phyloP scores from a whole-genome alignment of 92 coral and sea anemone genomes.

The Meandrina meandrites region DNA sequence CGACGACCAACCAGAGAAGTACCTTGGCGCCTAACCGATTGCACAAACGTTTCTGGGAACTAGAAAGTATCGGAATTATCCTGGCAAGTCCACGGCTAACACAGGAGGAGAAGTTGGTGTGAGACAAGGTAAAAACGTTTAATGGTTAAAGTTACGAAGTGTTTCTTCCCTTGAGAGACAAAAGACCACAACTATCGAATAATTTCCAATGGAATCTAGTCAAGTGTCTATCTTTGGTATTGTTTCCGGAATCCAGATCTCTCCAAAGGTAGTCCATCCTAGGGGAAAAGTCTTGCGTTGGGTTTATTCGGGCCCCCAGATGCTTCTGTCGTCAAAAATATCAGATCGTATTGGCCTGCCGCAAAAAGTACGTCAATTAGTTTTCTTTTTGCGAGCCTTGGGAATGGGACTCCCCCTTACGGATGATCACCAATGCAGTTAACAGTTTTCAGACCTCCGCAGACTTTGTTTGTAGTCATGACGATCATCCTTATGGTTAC shows the following conservation, averaged over 20 bases:
- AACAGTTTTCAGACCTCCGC: too few relatives aligned
- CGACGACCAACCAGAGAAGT: too few relatives aligned
- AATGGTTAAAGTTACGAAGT: too few relatives aligned
- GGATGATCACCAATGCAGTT: slow-evolving; percentile 44
- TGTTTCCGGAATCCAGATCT: slow-evolving; percentile 1
- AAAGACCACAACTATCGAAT: too few relatives aligned
- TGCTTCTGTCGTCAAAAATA: slow-evolving; percentile 49
- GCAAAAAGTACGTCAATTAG: slow-evolving; percentile 61
- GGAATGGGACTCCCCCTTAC: slow-evolving; percentile 28
- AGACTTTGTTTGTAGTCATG: slow-evolving; percentile 52
- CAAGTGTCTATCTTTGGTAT: too few relatives aligned
- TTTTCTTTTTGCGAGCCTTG: slow-evolving; percentile 41
- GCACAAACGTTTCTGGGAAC: too few relatives aligned
- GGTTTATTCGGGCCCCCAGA: slow-evolving; percentile 45
- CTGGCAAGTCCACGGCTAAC: too few relatives aligned
- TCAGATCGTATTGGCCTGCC: slow-evolving; percentile 54
- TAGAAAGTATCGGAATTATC: too few relatives aligned
- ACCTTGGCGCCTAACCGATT: too few relatives aligned
- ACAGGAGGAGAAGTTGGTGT: too few relatives aligned
- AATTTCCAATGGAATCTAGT: slow-evolving; percentile 34
- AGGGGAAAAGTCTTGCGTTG: slow-evolving; percentile 53
- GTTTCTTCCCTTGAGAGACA: too few relatives aligned
- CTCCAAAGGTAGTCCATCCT: slow-evolving; percentile 68
- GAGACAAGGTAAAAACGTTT: too few relatives aligned
- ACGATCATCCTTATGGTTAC: slow-evolving; percentile 51